Conservation (phyloP, 1,140 invertebrate species). For the Pseudobourletiella spinata region DNA sequence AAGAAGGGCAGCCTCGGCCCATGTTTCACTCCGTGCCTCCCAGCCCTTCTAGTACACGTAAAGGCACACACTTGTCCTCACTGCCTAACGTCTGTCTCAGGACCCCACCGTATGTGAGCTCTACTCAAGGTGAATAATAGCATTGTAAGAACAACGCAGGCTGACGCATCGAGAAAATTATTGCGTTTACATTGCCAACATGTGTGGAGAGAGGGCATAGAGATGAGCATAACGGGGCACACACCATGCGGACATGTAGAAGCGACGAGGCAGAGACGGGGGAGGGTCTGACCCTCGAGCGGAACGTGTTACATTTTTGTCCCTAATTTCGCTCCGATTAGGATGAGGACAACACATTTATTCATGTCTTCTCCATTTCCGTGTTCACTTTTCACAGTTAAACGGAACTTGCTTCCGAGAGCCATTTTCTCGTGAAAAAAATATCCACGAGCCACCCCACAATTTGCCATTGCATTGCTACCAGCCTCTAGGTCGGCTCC, state of each 20-base stretch:
- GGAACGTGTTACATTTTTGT: constrained; percentile 2
- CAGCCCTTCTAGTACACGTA: no score
- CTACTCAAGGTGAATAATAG: not conserved
- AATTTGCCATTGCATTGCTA: no score
- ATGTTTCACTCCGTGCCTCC: no score
- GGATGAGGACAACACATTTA: constrained; percentile 14
- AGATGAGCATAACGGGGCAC: no score
- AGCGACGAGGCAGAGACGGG: not conserved
- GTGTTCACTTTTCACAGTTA: constrained; percentile 3
- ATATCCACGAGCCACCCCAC: no score
- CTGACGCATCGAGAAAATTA: not conserved
- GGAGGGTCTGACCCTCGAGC: not conserved
- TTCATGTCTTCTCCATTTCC: constrained; percentile 27
- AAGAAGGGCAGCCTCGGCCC: not conserved
- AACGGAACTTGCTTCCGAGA: constrained; percentile 2
- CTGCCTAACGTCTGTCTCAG: no score
- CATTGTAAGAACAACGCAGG: no score
- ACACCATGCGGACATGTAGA: not conserved
- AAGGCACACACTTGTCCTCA: no score
- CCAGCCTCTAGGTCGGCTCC: no score
- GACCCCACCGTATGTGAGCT: no score
- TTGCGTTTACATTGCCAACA: not conserved
- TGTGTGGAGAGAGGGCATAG: not conserved
- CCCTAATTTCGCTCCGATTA: constrained; percentile 7
- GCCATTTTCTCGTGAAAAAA: not conserved